Percentiles rank a stretch among this genome's conserved stretches.
Conservation (phyloP, 1,140 invertebrate species). For the Lasioglossum albipes region DNA sequence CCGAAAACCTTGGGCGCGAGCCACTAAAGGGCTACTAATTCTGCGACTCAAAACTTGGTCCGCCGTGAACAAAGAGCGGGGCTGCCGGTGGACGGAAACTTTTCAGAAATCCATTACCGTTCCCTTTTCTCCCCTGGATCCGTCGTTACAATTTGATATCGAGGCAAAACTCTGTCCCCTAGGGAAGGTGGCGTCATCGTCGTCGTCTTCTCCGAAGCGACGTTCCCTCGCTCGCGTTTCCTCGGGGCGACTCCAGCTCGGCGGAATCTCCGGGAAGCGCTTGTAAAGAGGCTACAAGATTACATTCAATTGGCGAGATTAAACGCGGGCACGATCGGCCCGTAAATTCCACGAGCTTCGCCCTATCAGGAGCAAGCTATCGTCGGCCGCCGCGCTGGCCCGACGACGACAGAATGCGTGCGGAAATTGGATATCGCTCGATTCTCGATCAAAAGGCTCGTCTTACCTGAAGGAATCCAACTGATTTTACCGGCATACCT, state of each 20-base stretch:
- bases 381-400: not conserved
- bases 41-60: not conserved
- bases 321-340: constrained; percentile 17
- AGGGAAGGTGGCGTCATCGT: not conserved
- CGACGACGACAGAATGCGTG: not conserved
- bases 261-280: not conserved
- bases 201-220: no score
- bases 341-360: constrained; percentile 27
- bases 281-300: constrained; percentile 33
- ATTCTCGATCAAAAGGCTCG: constrained; percentile 13
- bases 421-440: constrained; percentile 36
- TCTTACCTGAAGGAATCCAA: constrained; percentile 15
- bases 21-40: not conserved
- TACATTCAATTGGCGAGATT: constrained; percentile 42
- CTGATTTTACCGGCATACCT: not conserved
- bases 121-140: not conserved
- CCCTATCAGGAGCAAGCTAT: not conserved
- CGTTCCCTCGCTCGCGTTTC: not conserved
- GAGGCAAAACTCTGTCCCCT: not conserved
- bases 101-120: not conserved
- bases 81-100: not conserved
- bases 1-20: not conserved
- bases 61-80: not conserved
- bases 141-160: constrained; percentile 29
- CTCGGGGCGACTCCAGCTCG: not conserved